Base-by-base conservation (phyloP, 2,113 vertebrate species). In the Acanthisitta chloris region DNA sequence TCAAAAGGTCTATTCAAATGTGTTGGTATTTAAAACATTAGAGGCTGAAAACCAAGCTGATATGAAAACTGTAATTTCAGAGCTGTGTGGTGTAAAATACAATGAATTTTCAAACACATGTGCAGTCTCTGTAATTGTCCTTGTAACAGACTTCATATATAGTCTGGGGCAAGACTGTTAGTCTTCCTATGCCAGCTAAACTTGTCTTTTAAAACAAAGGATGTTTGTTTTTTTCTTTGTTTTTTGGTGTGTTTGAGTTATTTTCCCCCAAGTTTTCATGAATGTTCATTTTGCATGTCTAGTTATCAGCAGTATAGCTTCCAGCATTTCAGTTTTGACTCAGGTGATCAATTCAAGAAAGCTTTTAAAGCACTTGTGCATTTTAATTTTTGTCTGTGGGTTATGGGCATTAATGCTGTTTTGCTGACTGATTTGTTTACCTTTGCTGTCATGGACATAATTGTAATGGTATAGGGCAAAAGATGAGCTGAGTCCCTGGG, bases 211-310 rank as follows among this genome's bases (percentile, higher is more conserved):
- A 62, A 70, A 73, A 45, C 12, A 76, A 29, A 19, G 6, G 40
- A 17, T 86, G 19, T 25, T 62, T 48, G 6, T 8, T 4, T 1
- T 4, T 46, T 77, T 77, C 17, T 45, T 69, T 18, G 15, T 29
- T 2, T 45, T 84, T 81, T 61, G 19, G 10, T 4, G 45, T 70
- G 11, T 9, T 62, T 43, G 17, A 3, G 0, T 3, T 8, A n/a
- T 38, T 28, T 59, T 40, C 23, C 3, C 10, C 8, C n/a, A 36
- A 6, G 2, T 65, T 80, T 81, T 57, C 33, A 7, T 1, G 0
- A 18, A 14, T 66, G 31, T 46, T 66, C 59, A 57, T 15, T 5
- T 64, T 51, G 17, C 4, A n/a, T 10, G 70, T 92, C 16, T n/a
- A 24, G 13, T 3, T 59, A 40, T 54, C 34, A 59, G 4, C 33